Conservation (phyloP, 1,140 invertebrate species). For the Antheraea pernyi region DNA sequence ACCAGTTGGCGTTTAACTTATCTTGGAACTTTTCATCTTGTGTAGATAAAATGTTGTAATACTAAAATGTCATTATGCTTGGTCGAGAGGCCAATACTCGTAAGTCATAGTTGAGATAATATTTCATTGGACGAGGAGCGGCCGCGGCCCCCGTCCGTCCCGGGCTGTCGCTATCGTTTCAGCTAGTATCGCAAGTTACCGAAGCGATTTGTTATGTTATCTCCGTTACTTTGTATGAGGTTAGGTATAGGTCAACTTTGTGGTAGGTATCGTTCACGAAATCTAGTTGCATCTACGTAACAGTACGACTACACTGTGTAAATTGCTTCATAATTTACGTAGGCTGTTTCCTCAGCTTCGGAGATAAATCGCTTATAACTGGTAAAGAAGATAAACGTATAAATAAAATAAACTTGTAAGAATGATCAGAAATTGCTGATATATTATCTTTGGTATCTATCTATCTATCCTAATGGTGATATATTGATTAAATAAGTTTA, state of each 20-base stretch:
- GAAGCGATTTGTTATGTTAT: conserved; percentile 72
- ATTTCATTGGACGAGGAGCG: conserved; percentile 55
- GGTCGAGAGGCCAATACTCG: conserved; percentile 51
- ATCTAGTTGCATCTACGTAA: conserved; percentile 22
- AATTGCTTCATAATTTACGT: not conserved
- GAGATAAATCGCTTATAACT: not conserved
- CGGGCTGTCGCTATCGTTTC: conserved; percentile 46
- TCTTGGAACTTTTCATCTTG: conserved; percentile 70
- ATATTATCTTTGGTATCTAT: not conserved
- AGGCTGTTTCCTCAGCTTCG: not conserved
- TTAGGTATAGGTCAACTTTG: conserved; percentile 62
- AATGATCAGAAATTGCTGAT: not conserved
- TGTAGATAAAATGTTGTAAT: conserved; percentile 75
- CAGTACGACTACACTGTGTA: not conserved
- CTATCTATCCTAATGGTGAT: not conserved
- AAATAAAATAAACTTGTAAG: not conserved
- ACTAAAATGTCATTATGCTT: conserved; percentile 77
- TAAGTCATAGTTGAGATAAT: conserved; percentile 64
- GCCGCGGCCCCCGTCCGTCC: conserved; percentile 17
- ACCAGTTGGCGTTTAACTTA: conserved; percentile 74
- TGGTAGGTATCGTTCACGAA: conserved; percentile 48
- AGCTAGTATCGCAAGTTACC: conserved; percentile 56
- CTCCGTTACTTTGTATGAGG: conserved; percentile 66
- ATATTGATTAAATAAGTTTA: not conserved
- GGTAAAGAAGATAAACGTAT: not conserved